phyloP scores from a whole-genome alignment of 2,797 vertebrate genomes.

The Carcharodon carcharias region DNA sequence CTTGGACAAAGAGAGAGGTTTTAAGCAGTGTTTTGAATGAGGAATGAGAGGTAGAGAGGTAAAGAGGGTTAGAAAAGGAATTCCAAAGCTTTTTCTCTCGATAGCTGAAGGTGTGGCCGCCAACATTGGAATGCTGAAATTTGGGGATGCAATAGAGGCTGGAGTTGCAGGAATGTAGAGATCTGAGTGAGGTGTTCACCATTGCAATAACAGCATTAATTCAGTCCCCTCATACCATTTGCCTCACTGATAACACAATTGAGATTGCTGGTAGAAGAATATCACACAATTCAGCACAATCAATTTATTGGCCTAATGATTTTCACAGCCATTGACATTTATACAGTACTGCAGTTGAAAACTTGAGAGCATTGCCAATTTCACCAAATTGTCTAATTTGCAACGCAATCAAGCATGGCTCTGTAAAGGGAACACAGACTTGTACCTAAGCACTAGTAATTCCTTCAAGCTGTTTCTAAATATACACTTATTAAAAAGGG shows the following conservation, averaged over 20 bases:
- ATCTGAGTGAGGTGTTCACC: background rate
- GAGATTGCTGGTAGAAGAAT: background rate
- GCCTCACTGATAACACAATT: background rate
- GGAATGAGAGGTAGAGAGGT: background rate
- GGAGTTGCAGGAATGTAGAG: background rate
- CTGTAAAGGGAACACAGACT: background rate
- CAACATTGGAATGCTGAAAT: background rate
- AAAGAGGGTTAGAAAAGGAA: background rate
- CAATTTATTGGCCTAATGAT: background rate
- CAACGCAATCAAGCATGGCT: background rate
- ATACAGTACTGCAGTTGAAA: background rate
- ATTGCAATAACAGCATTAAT: background rate
- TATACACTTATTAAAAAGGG: background rate
- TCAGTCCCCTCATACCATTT: background rate
- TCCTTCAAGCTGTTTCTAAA: background rate
- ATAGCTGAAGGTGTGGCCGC: background rate
- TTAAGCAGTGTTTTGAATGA: background rate
- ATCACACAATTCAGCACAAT: background rate
- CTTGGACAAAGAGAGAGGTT: background rate
- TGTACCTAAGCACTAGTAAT: background rate
- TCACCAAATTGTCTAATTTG: background rate
- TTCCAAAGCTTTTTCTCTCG: background rate
- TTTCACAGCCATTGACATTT: background rate
- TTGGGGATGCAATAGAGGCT: background rate
- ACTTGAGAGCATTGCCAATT: background rate